A percentile compares a stretch with the other conserved stretches of the same genome.
Evolutionary conservation across 2,113 vertebrate genomes (phyloP).

Genomic region (Rousettus leschenaultii): DNA sequence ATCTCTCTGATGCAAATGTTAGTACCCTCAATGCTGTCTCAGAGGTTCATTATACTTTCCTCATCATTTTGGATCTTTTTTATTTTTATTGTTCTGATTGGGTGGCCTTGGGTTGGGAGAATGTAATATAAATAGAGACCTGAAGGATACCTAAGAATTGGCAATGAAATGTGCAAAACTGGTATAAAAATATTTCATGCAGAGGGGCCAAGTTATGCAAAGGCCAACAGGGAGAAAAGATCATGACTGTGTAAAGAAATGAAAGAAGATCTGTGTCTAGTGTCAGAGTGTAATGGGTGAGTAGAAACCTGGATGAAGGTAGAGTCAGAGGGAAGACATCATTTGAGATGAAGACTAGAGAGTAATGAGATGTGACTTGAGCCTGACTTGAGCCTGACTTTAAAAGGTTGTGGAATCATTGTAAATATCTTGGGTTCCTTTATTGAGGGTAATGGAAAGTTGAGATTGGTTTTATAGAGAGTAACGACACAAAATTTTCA

Average conservation of each 20-base stretch:
- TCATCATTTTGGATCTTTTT: too few relatives aligned
- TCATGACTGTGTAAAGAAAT: neutral
- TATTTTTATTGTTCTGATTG: too few relatives aligned
- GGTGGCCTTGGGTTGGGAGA: neutral
- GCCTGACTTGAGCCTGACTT: neutral
- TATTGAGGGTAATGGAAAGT: neutral
- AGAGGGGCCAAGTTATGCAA: neutral
- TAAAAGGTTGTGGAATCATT: neutral
- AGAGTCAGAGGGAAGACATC: neutral
- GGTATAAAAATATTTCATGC: neutral
- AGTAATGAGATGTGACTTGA: neutral
- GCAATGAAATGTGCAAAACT: neutral
- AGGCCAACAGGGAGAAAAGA: neutral
- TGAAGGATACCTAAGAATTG: neutral
- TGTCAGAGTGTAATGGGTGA: neutral
- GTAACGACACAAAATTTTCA: neutral
- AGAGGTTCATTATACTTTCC: too few relatives aligned
- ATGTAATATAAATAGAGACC: neutral
- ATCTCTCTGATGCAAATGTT: too few relatives aligned
- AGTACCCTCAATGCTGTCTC: too few relatives aligned
- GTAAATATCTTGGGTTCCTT: neutral
- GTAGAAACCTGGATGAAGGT: neutral
- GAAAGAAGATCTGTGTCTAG: neutral
- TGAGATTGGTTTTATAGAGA: neutral
- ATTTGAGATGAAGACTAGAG: neutral